Percentiles rank a stretch among this genome's conserved stretches.
phyloP scores from a whole-genome alignment of 1,140 invertebrate genomes.

The Temnothorax longispinosus region DNA sequence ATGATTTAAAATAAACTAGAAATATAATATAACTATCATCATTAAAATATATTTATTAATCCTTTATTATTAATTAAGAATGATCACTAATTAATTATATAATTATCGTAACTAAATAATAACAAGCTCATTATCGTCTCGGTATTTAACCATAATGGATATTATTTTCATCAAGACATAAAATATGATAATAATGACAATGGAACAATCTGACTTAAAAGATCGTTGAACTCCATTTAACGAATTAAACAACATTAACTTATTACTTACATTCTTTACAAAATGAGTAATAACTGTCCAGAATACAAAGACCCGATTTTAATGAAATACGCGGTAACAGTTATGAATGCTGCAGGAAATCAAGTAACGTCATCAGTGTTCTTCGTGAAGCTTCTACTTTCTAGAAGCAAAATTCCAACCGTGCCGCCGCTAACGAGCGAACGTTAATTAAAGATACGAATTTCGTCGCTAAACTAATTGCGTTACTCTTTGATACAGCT shows the following conservation, averaged over 20 bases:
- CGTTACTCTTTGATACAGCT: conserved; percentile 50
- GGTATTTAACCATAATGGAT: not conserved
- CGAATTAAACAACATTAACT: not conserved
- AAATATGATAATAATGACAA: not conserved
- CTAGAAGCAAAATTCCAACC: not conserved
- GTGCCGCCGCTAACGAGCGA: conserved; percentile 31
- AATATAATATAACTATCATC: not conserved
- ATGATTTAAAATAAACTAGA: not conserved
- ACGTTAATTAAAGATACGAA: conserved; percentile 41
- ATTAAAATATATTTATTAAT: not conserved
- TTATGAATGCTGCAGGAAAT: conserved; percentile 23
- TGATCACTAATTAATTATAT: not conserved
- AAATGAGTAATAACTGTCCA: conserved; percentile 3
- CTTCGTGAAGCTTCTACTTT: conserved; percentile 15
- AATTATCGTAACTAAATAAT: not conserved
- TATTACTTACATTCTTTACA: not conserved
- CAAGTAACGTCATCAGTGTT: conserved; percentile 12
- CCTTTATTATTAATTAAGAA: not conserved
- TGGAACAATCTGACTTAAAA: not conserved
- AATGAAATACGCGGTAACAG: conserved; percentile 9
- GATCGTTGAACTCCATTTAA: conserved; percentile 13
- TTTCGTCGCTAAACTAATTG: conserved; percentile 43
- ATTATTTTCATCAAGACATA: conserved; percentile 3
- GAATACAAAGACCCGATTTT: conserved; percentile 18
- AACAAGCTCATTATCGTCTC: not conserved